A percentile compares a stretch with the other conserved stretches of the same genome.
These are phyloP conservation scores for Holocentrus rufus DNA, from an alignment of 2,797 vertebrate genomes.

Conservation along the genomic window DNA sequence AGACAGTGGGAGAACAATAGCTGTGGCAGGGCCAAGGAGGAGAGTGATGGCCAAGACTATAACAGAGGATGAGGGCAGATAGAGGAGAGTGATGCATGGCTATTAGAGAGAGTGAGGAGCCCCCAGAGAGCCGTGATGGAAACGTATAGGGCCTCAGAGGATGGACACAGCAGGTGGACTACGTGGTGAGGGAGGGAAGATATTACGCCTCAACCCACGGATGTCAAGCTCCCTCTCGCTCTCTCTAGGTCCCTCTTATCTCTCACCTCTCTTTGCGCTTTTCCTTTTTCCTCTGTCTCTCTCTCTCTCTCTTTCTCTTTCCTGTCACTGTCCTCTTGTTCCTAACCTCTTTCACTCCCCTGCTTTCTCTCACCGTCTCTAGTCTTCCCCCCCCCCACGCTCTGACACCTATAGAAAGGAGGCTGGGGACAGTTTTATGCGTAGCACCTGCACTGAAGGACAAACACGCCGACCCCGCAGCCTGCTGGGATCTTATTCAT, in stretches of 20 bases:
- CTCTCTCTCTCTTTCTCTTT: constrained; percentile 10
- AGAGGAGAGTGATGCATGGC: constrained; percentile 43
- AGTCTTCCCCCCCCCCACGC: background rate
- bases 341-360: constrained; percentile 23
- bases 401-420: background rate
- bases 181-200: constrained; percentile 16
- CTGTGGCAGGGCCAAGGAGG: constrained; percentile 26
- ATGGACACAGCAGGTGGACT: constrained; percentile 36
- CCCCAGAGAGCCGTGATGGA: constrained; percentile 50
- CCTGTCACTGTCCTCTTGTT: constrained; percentile 15
- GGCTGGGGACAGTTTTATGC: constrained; percentile 42
- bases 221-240: constrained; percentile 23
- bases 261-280: background rate
- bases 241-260: background rate
- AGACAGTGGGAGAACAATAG: constrained; percentile 27
- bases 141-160: constrained; percentile 34
- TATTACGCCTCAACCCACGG: background rate
- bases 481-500: constrained; percentile 57
- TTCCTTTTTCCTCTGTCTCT: constrained; percentile 6
- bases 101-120: constrained; percentile 54
- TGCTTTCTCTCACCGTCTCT: constrained; percentile 24
- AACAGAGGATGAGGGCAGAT: constrained; percentile 32
- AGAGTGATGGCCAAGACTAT: constrained; percentile 41
- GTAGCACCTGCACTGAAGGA: constrained; percentile 60
- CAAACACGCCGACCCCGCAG: constrained; percentile 51